These are phyloP conservation scores for Zophobas atratus DNA, from an alignment of 1,140 invertebrate species.

Conservation along the genomic window DNA sequence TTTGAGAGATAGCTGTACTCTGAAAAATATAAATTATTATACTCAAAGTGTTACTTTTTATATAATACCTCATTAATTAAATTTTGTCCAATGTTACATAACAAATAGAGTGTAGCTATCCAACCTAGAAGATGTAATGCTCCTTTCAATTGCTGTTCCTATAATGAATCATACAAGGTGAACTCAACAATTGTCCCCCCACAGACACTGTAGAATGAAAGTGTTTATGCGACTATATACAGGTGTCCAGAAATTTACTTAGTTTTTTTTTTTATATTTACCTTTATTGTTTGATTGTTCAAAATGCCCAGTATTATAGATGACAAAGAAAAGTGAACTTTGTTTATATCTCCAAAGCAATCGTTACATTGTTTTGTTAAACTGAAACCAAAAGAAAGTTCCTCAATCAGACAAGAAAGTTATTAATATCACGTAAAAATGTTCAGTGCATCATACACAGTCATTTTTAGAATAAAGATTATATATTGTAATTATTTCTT, in stretches of 20 bases:
- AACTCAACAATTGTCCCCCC: no score
- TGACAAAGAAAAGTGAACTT: not conserved
- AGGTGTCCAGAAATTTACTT: not conserved
- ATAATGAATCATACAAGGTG: not conserved
- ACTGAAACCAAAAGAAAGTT: no score
- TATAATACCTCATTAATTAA: not conserved
- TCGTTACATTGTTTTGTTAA: not conserved
- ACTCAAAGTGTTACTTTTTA: not conserved
- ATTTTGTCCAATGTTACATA: not conserved
- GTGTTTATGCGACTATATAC: no score
- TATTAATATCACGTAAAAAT: no score
- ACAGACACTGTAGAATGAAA: no score
- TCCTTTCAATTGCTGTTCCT: not conserved
- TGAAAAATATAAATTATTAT: not conserved
- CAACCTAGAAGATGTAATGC: constrained; percentile 1
- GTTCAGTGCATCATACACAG: no score
- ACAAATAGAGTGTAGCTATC: not conserved
- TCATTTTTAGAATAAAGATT: no score
- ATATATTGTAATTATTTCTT: no score
- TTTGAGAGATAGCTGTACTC: not conserved
- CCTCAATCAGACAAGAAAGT: no score
- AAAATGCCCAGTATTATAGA: not conserved
- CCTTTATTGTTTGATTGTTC: not conserved
- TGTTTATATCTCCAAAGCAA: not conserved
- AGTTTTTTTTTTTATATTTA: not conserved